Evolutionary conservation across 1,140 invertebrate genomes (phyloP).

Genomic region (Amphibalanus amphitrite): DNA sequence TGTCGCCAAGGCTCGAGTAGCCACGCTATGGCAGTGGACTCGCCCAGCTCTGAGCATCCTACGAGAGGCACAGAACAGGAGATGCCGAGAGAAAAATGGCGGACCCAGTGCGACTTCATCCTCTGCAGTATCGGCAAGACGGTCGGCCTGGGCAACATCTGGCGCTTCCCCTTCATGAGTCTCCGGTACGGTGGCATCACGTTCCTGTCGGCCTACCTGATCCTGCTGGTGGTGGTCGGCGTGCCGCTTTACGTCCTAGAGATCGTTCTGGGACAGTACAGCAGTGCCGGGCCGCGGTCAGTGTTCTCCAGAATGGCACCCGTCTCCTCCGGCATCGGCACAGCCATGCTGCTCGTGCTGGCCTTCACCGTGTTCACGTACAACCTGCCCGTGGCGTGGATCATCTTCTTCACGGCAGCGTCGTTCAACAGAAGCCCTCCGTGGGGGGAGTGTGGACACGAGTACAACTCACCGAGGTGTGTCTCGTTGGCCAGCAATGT

Average conservation of each 20-base stretch:
- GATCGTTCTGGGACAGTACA: slow-evolving; percentile 54
- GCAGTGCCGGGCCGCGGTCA: slow-evolving; percentile 61
- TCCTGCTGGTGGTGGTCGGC: slow-evolving; percentile 40
- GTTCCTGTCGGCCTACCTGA: slow-evolving; percentile 47
- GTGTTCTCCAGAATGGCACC: slow-evolving; percentile 10
- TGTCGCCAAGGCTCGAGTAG: too few species aligned
- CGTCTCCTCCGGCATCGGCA: slow-evolving; percentile 14
- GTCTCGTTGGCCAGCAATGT: neutral
- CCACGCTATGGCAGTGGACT: too few species aligned
- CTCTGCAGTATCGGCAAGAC: neutral
- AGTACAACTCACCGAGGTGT: slow-evolving; percentile 5
- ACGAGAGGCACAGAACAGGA: too few species aligned
- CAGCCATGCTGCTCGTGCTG: slow-evolving; percentile 11
- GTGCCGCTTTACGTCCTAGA: slow-evolving; percentile 55
- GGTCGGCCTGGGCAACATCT: slow-evolving; percentile 12
- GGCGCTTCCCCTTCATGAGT: slow-evolving; percentile 31
- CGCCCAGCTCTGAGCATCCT: too few species aligned
- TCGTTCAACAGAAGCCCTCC: neutral
- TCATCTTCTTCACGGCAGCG: slow-evolving; percentile 11
- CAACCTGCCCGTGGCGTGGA: slow-evolving; percentile 14
- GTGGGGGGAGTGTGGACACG: slow-evolving; percentile 10
- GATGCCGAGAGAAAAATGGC: too few species aligned
- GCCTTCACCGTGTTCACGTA: slow-evolving; percentile 11
- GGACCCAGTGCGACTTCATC: neutral
- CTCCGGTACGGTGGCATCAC: slow-evolving; percentile 30